Conservation (phyloP, 2,113 vertebrate species). For the Hippolais icterina region DNA sequence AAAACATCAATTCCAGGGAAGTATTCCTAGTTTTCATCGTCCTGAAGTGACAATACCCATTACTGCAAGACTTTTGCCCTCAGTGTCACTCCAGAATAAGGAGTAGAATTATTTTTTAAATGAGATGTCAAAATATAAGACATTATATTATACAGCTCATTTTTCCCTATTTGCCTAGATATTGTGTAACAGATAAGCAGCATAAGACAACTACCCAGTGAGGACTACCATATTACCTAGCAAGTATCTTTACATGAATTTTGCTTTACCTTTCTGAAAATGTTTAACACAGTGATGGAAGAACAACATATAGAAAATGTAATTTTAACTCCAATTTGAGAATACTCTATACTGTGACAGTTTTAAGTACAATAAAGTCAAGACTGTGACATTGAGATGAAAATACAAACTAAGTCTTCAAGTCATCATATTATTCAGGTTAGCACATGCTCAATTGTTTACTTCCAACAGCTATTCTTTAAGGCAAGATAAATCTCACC, state of each 20-base stretch:
- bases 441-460: neutral
- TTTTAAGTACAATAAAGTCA: neutral
- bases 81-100: neutral
- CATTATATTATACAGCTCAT: neutral
- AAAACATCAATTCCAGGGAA: neutral
- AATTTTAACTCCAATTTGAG: neutral
- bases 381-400: neutral
- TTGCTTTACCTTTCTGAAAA: neutral
- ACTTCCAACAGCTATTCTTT: neutral
- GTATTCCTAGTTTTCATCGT: neutral
- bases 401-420: neutral
- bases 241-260: neutral
- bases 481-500: neutral
- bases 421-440: neutral
- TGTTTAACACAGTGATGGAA: neutral
- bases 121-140: neutral
- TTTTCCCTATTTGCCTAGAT: neutral
- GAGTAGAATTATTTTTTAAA: neutral
- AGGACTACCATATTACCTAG: neutral
- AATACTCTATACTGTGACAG: neutral
- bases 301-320: neutral
- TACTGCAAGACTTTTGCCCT: neutral
- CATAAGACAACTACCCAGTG: neutral
- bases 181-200: neutral
- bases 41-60: neutral